Conservation (phyloP, 2,797 vertebrate species). For the Hoplostethus atlanticus region DNA sequence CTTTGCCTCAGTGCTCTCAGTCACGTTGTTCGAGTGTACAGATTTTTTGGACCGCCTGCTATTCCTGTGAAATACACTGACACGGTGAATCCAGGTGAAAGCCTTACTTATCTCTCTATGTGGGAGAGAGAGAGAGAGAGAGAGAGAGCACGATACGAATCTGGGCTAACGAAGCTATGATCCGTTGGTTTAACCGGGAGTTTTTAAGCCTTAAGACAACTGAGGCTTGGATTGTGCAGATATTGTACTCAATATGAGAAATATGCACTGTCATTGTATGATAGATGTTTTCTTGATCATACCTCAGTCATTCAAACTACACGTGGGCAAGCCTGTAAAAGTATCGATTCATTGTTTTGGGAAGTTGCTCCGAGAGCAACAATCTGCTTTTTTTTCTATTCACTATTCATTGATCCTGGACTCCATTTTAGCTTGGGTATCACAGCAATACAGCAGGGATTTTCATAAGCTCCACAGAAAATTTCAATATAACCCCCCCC, state of each 20-base stretch:
- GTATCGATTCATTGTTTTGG: slow-evolving; percentile 9
- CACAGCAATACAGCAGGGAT: slow-evolving; percentile 19
- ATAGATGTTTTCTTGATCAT: slow-evolving; percentile 1
- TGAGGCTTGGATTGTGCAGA: slow-evolving; percentile 13
- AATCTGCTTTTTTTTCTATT: slow-evolving; percentile 21
- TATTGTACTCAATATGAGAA: no score
- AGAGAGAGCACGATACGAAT: slow-evolving; percentile 8
- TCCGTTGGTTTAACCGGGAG: slow-evolving; percentile 18
- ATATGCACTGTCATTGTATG: no score
- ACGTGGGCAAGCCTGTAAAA: background rate
- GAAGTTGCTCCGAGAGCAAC: slow-evolving; percentile 18
- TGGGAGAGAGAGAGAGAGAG: no score
- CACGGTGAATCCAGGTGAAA: background rate
- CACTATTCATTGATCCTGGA: slow-evolving; percentile 50
- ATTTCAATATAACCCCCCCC: slow-evolving; percentile 13
- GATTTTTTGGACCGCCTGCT: background rate
- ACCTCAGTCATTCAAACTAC: background rate
- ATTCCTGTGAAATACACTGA: slow-evolving; percentile 1
- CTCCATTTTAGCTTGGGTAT: slow-evolving; percentile 33
- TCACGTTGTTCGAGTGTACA: no score
- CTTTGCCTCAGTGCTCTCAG: background rate
- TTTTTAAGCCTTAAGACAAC: slow-evolving; percentile 37
- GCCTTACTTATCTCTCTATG: no score
- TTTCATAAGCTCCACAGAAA: slow-evolving; percentile 12
- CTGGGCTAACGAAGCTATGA: slow-evolving; percentile 39